phyloP scores from a whole-genome alignment of 2,888 invertebrate species.

The Caenorhabditis panamensis region DNA sequence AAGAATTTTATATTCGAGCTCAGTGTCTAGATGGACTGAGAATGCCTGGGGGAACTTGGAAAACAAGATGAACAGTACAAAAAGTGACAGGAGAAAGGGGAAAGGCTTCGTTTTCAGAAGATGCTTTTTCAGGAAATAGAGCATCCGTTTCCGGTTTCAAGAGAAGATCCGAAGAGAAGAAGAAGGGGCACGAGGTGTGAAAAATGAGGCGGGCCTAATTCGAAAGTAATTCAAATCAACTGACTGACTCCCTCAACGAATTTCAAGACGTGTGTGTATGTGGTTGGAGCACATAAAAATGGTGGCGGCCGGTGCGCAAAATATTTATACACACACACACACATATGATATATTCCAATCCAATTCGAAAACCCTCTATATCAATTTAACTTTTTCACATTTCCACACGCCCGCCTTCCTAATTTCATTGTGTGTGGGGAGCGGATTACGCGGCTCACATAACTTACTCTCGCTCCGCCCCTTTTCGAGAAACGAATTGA shows the following conservation, averaged over 20 bases:
- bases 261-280: neutral
- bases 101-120: neutral
- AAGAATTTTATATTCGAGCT: constrained; percentile 3
- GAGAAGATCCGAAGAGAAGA: neutral
- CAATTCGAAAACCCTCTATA: constrained; percentile 18
- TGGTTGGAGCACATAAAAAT: constrained; percentile 2
- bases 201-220: constrained; percentile 17
- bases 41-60: neutral
- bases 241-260: constrained; percentile 11
- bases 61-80: neutral
- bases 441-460: neutral
- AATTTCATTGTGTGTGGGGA: constrained; percentile 10
- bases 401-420: constrained; percentile 5
- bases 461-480: constrained; percentile 9
- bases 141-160: neutral
- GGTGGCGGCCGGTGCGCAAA: constrained; percentile 13
- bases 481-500: constrained; percentile 7
- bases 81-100: neutral
- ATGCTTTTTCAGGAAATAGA: neutral
- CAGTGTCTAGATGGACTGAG: constrained; percentile 27
- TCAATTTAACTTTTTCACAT: constrained; percentile 35
- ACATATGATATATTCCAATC: too few relatives aligned
- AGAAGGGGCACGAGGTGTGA: constrained; percentile 1
- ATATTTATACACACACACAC: constrained; percentile 23
- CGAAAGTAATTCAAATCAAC: constrained; percentile 58